Evolutionary conservation across 53 echinoderm and acorn worm genomes (phyloP), one percentile per base, ranked within the genome.

Genomic region (Paracentrotus lividus): DNA sequence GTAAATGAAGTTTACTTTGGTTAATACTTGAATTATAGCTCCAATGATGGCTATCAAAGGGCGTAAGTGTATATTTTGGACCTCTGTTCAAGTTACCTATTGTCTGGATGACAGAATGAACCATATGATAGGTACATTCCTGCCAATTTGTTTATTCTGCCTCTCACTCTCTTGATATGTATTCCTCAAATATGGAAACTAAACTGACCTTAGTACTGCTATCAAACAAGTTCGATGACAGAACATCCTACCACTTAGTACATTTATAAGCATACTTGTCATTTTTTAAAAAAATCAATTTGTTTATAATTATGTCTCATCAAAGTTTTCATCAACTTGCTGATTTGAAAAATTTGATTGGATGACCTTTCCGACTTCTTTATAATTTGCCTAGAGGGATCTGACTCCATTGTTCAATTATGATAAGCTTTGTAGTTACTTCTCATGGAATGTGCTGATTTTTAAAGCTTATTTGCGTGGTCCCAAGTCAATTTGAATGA

Each of bases 21-120:
- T 36, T 72, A 72, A 72, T 40, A 18, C 72, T 72, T 81, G 81
- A 1, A 81, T 81, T 10, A 81, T 47, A n/a, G 33, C 45, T n/a
- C 47, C 10, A n/a, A 81, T 81, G 44, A 44, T 27, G 81, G 45
- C 81, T n/a, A 1, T 81, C n/a, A 81, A 81, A 81, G 31, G 44
- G 81, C 47, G 7, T 27, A 5, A 72, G 72, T 72, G 72, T 72
- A 26, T 36, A 38, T 72, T 38, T 72, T 15, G 72, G 14, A 10
- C 81, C 2, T 81, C 7, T 78, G 16, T 81, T 81, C 23, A 45
- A 47, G 47, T n/a, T 44, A 47, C 44, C 27, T 47, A 14, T 9
- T 81, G n/a, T 23, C 81, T n/a, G 44, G 20, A 23, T 81, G 81
- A 81, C 81, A 81, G 81, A n/a, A 81, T 81, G 81, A 45, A 47